Evolutionary conservation across 2,797 vertebrate species (phyloP), one percentile per base, ranked within the genome.

Genomic region (Squalus acanthias): DNA sequence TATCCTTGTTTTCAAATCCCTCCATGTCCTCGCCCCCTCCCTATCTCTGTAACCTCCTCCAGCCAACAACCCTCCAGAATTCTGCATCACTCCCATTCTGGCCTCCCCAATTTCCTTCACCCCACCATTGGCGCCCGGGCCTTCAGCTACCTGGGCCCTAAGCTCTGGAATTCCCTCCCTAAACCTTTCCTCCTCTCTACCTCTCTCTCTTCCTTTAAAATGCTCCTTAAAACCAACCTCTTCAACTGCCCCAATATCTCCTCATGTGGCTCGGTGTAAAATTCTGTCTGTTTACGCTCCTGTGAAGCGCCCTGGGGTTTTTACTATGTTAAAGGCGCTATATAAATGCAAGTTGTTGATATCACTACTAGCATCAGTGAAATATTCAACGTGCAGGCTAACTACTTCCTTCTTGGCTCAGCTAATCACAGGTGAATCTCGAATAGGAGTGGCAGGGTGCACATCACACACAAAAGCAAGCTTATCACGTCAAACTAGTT

Each of bases 401-500:
- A 69, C n/a, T 69, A 39, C 22, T 46, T 69, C n/a, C 39, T 69
- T n/a, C n/a, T 24, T 20, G 20, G 1, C 1, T 20, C 20, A 24
- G 46, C 82, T 39, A 24, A 6, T 7, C 82, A 85, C 39, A 85
- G 20, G 82, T 85, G 7, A 1, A 85, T 50, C 22, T 8, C 6
- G 22, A 85, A 85, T 50, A 46, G 91, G 91, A 3, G 91, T 93
- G 91, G 63, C 39, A 46, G 39, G 15, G 2, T 93, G 39, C 8
- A 10, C 65, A 46, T 22, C 6, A 67, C 17, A 67, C 17, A 93
- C 15, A 93, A n/a, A 65, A 2, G n/a, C 60, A 93, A 93, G n/a
- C 91, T 67, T 20, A 46, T 67, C 33, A 93, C 20, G n/a, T 93
- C 63, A 93, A 93, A 93, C 91, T 69, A 69, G 91, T 93, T 93